Percentiles rank a stretch among this genome's conserved stretches.
These are phyloP conservation scores for Leuciscus idus DNA, from an alignment of 2,113 vertebrate genomes.

Conservation along the genomic window DNA sequence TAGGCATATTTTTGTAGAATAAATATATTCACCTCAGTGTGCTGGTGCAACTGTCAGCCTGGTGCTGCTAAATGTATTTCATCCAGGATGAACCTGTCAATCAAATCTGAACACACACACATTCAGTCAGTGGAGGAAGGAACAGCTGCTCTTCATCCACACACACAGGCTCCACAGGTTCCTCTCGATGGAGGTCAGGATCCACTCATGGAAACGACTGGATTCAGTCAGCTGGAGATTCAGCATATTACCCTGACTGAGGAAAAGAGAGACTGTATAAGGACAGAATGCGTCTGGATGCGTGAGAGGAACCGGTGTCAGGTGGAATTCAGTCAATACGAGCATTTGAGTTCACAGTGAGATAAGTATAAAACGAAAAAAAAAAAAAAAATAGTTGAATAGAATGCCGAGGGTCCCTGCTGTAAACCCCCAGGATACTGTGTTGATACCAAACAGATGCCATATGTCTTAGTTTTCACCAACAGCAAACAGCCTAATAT, in stretches of 20 bases:
- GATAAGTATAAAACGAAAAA: neutral
- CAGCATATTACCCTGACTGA: neutral
- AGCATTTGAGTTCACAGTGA: slow-evolving; percentile 24
- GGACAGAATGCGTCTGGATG: slow-evolving; percentile 37
- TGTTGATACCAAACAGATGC: neutral
- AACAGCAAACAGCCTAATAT: neutral
- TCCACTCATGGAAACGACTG: neutral
- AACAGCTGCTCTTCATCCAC: neutral
- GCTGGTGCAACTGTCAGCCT: neutral
- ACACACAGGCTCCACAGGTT: neutral
- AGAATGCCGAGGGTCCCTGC: neutral
- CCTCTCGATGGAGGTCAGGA: slow-evolving; percentile 2
- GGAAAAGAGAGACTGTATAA: neutral
- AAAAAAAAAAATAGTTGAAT: neutral
- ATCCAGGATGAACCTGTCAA: neutral
- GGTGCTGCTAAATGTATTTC: neutral
- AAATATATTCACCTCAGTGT: neutral
- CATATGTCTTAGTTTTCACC: neutral
- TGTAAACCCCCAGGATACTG: neutral
- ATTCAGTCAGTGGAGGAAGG: neutral
- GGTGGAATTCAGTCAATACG: slow-evolving; percentile 45
- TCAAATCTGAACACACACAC: neutral
- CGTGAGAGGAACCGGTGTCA: slow-evolving; percentile 41
- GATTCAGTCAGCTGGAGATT: slow-evolving; percentile 6
- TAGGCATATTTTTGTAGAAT: no score